Percentiles rank a stretch among this genome's conserved stretches.
Evolutionary conservation across 2,797 vertebrate genomes (phyloP).

Genomic region (Micromesistius poutassou): DNA sequence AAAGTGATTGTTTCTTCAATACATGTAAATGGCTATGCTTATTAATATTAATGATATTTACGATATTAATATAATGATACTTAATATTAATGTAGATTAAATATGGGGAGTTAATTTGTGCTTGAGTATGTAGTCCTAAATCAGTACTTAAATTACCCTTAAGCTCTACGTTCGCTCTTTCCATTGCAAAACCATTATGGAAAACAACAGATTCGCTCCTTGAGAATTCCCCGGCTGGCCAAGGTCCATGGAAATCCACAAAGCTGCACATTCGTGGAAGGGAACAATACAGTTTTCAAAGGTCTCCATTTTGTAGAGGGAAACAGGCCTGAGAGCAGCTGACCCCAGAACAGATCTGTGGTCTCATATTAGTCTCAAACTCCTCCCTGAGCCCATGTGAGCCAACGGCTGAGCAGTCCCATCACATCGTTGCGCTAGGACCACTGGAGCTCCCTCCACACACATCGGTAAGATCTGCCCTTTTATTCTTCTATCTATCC

Average conservation of each 20-base stretch:
- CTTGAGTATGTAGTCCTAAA: neutral
- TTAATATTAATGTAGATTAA: neutral
- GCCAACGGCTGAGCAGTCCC: conserved; percentile 37
- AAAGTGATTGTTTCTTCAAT: neutral
- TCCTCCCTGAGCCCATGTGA: conserved; percentile 68
- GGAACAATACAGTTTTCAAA: conserved; percentile 44
- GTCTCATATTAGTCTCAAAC: conserved; percentile 33
- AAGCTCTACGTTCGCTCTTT: conserved; percentile 11
- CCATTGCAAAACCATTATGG: conserved; percentile 23
- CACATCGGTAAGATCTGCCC: conserved; percentile 46
- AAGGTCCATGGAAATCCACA: conserved; percentile 47
- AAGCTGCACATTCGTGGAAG: conserved; percentile 5
- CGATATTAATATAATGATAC: no score
- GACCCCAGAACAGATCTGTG: conserved; percentile 28
- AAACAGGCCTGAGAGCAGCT: conserved; percentile 53
- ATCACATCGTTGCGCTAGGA: conserved; percentile 31
- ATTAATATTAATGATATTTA: neutral
- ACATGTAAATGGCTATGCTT: neutral
- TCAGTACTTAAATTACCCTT: neutral
- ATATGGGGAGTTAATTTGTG: neutral
- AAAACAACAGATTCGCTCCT: conserved; percentile 13
- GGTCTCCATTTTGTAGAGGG: conserved; percentile 31
- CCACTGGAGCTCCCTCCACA: conserved; percentile 15
- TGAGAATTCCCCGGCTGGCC: conserved; percentile 44
- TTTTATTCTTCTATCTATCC: neutral